Percentiles rank a stretch among this genome's conserved stretches.
phyloP scores from a whole-genome alignment of 2,797 vertebrate species.

The Dipus sagitta region DNA sequence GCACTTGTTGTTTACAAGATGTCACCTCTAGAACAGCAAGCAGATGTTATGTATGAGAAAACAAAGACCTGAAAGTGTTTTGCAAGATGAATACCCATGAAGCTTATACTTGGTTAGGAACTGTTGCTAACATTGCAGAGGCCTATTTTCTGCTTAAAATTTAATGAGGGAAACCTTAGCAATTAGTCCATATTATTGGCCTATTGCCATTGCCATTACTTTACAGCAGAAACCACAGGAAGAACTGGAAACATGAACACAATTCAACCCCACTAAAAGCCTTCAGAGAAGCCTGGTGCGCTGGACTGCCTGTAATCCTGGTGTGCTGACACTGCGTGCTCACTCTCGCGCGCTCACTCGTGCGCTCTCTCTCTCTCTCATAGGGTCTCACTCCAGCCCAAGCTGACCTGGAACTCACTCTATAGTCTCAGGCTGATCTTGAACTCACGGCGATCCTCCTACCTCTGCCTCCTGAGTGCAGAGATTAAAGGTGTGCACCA shows the following conservation, averaged over 20 bases:
- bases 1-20: background rate
- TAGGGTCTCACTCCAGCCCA: background rate
- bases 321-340: background rate
- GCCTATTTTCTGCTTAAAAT: slow-evolving; percentile 27
- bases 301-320: background rate
- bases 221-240: background rate
- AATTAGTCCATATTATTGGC: slow-evolving; percentile 18
- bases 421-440: background rate
- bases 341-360: background rate
- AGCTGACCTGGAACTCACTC: background rate
- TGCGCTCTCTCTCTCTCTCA: background rate
- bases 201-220: background rate
- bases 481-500: background rate
- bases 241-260: background rate
- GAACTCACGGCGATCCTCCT: no score
- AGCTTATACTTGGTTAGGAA: slow-evolving; percentile 36
- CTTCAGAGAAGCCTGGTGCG: background rate
- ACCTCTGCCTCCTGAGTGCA: background rate
- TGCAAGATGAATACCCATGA: slow-evolving; percentile 1
- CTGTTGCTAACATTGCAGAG: slow-evolving; percentile 6
- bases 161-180: background rate
- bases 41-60: background rate
- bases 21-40: background rate
- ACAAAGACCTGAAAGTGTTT: slow-evolving; percentile 48
- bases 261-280: slow-evolving; percentile 11